Evolutionary conservation across 2,113 vertebrate species (phyloP).

Genomic region (Solenodon paradoxus): DNA sequence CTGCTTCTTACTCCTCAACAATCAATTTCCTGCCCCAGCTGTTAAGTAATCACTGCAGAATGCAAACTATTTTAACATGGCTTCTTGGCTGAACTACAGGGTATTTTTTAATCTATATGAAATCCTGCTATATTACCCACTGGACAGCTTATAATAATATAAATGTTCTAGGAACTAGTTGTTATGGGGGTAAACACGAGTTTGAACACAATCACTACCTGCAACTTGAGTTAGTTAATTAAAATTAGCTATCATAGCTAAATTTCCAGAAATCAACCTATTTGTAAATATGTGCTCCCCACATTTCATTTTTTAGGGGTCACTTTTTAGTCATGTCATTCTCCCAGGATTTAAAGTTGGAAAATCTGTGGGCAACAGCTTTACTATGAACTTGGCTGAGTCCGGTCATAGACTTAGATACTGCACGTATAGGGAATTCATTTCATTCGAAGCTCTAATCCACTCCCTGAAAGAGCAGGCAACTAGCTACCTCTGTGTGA

Average conservation of each 20-base stretch:
- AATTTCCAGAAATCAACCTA: conserved; percentile 72
- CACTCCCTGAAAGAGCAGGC: background rate
- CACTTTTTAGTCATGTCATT: conserved; percentile 37
- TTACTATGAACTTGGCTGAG: background rate
- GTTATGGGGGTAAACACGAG: conserved; percentile 79
- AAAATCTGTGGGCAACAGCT: background rate
- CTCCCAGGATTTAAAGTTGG: conserved; percentile 14
- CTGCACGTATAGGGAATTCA: background rate
- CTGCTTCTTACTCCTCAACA: conserved; percentile 74
- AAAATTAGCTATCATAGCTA: conserved; percentile 72
- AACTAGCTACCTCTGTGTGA: background rate
- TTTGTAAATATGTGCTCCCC: conserved; percentile 66
- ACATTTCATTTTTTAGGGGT: conserved; percentile 62
- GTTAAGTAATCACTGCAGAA: conserved; percentile 77
- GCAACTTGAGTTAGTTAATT: conserved; percentile 77
- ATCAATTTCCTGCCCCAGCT: conserved; percentile 60
- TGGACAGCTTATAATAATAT: conserved; percentile 74
- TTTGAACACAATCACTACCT: conserved; percentile 79
- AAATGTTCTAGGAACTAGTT: conserved; percentile 77
- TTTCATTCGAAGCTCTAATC: background rate
- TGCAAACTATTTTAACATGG: conserved; percentile 67
- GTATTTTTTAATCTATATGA: conserved; percentile 75
- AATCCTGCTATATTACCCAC: conserved; percentile 79
- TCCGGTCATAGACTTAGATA: background rate
- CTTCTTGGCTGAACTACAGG: conserved; percentile 73